phyloP scores from a whole-genome alignment of 2,113 vertebrate species.

The Melanerpes formicivorus region DNA sequence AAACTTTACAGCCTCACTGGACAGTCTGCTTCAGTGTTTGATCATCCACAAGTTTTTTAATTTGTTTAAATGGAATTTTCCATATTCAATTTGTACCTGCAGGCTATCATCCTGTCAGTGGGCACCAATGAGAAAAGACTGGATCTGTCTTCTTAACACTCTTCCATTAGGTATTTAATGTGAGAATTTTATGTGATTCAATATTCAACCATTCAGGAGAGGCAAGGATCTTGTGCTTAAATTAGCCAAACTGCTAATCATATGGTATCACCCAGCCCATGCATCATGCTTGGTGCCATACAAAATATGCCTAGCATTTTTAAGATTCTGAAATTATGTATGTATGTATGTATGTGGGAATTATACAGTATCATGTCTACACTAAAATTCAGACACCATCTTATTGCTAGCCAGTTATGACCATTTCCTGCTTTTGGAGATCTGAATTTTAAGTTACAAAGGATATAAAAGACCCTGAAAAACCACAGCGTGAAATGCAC shows the following conservation, averaged over 20 bases:
- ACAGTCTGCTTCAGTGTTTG: background rate
- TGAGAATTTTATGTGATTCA: background rate
- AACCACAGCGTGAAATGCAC: background rate
- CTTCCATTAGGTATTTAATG: background rate
- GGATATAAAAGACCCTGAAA: background rate
- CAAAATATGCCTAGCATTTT: background rate
- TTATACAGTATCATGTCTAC: background rate
- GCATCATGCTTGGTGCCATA: background rate
- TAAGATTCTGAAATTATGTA: background rate
- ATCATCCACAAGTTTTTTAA: background rate
- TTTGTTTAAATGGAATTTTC: background rate
- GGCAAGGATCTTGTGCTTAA: conserved; percentile 14
- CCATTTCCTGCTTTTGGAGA: background rate
- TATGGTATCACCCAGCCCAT: background rate
- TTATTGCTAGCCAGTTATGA: background rate
- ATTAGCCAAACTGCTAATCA: conserved; percentile 22
- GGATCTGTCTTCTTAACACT: background rate
- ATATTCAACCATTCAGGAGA: background rate
- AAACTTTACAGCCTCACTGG: background rate
- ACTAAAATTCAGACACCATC: background rate
- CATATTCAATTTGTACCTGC: background rate
- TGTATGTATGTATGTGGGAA: background rate
- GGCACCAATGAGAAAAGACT: background rate
- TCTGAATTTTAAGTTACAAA: background rate
- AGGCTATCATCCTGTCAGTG: background rate